Conservation (phyloP, 1,140 invertebrate genomes). For the Ceratina australensis region DNA sequence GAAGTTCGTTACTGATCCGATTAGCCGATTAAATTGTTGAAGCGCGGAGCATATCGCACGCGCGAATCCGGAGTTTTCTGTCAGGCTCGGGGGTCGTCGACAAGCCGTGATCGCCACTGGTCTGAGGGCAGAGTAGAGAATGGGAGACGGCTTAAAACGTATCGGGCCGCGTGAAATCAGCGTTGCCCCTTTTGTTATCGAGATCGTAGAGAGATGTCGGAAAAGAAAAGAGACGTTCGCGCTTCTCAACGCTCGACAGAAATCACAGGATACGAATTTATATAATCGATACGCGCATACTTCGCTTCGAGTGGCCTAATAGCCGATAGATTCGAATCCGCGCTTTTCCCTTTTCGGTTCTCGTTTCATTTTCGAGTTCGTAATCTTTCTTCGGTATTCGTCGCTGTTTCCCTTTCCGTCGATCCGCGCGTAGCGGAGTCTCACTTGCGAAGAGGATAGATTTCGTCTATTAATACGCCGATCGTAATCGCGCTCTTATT, state of each 20-base stretch:
- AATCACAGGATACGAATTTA: conserved; percentile 23
- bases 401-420: background rate
- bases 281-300: conserved; percentile 46
- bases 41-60: conserved; percentile 13
- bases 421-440: conserved; percentile 7
- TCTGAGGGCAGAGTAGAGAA: too few species aligned
- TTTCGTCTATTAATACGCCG: conserved; percentile 30
- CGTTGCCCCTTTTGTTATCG: conserved; percentile 3
- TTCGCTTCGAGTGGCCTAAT: conserved; percentile 60
- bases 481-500: conserved; percentile 46
- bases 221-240: background rate
- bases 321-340: conserved; percentile 40
- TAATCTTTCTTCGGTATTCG: background rate
- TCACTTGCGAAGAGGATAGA: background rate
- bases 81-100: too few species aligned
- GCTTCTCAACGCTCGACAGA: conserved; percentile 36
- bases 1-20: conserved; percentile 39
- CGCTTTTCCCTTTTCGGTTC: conserved; percentile 20
- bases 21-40: conserved; percentile 40
- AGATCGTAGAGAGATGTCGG: background rate
- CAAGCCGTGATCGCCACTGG: too few species aligned
- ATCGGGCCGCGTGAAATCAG: background rate
- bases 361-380: conserved; percentile 2
- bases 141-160: too few species aligned
- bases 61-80: background rate